Conservation (phyloP, 2,797 vertebrate species). For the Sandelia bainsii region DNA sequence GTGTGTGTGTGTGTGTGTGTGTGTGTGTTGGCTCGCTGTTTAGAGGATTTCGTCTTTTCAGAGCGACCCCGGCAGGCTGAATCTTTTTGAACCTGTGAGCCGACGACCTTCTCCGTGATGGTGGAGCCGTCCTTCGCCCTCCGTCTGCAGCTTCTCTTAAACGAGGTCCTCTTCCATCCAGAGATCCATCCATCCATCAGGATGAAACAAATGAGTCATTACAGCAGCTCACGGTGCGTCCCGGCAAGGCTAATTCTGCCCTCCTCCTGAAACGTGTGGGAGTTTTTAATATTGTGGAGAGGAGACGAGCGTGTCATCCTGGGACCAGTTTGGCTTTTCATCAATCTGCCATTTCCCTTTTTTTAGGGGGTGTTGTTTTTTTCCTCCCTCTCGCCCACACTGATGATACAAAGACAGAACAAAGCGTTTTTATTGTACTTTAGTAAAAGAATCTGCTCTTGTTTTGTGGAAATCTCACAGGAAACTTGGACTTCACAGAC, state of each 20-base stretch:
- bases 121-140: constrained; percentile 53
- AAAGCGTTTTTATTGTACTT: constrained; percentile 58
- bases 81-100: constrained; percentile 21
- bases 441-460: constrained; percentile 52
- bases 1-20: constrained; percentile 4
- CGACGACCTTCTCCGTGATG: constrained; percentile 20
- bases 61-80: not conserved
- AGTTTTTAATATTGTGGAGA: constrained; percentile 86
- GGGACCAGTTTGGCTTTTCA: constrained; percentile 85
- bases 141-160: constrained; percentile 46
- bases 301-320: constrained; percentile 72
- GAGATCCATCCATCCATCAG: constrained; percentile 78
- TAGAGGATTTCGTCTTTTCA: constrained; percentile 16
- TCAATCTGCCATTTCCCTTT: constrained; percentile 80
- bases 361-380: constrained; percentile 53
- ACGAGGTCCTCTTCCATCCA: constrained; percentile 41
- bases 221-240: constrained; percentile 63
- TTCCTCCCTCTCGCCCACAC: constrained; percentile 59
- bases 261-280: constrained; percentile 82
- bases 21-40: constrained; percentile 19
- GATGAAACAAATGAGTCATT: constrained; percentile 80
- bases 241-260: constrained; percentile 79
- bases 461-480: constrained; percentile 62
- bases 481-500: constrained; percentile 69
- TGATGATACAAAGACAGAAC: constrained; percentile 68